A percentile compares a stretch with the other conserved stretches of the same genome.
Evolutionary conservation across 2,888 invertebrate genomes (phyloP).

Genomic region (Leptopilina myrica): DNA sequence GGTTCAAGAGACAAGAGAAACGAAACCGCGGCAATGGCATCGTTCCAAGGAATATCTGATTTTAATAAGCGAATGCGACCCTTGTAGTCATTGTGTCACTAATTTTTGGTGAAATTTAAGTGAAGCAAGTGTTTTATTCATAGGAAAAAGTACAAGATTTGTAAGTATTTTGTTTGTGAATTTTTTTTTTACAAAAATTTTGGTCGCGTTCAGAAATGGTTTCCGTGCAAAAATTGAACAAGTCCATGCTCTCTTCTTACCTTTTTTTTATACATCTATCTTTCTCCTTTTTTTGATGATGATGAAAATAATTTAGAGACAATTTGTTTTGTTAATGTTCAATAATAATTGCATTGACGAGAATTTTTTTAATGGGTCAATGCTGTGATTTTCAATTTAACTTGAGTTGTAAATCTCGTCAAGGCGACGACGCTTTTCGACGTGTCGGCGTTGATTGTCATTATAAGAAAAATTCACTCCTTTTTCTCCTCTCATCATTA

Average conservation of each 20-base stretch:
- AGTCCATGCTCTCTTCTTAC: slow-evolving; percentile 31
- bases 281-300: slow-evolving; percentile 24
- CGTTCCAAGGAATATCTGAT: slow-evolving; percentile 38
- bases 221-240: slow-evolving; percentile 19
- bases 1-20: slow-evolving; percentile 2
- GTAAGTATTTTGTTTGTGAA: slow-evolving; percentile 31
- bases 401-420: neutral
- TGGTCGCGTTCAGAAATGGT: slow-evolving; percentile 46
- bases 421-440: neutral
- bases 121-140: neutral
- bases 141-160: slow-evolving; percentile 6
- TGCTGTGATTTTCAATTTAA: neutral
- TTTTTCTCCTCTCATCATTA: neutral
- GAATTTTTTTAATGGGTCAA: neutral
- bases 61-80: slow-evolving; percentile 4
- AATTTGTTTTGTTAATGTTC: slow-evolving; percentile 34
- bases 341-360: slow-evolving; percentile 10
- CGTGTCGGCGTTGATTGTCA: slow-evolving; percentile 13
- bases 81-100: slow-evolving; percentile 6
- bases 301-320: slow-evolving; percentile 7
- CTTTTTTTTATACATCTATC: neutral
- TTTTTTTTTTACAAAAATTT: slow-evolving; percentile 13
- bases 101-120: slow-evolving; percentile 2
- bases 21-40: slow-evolving; percentile 43
- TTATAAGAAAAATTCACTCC: slow-evolving; percentile 14